Base-by-base conservation (phyloP, 2,113 vertebrate genomes). In the Xiphophorus maculatus region DNA sequence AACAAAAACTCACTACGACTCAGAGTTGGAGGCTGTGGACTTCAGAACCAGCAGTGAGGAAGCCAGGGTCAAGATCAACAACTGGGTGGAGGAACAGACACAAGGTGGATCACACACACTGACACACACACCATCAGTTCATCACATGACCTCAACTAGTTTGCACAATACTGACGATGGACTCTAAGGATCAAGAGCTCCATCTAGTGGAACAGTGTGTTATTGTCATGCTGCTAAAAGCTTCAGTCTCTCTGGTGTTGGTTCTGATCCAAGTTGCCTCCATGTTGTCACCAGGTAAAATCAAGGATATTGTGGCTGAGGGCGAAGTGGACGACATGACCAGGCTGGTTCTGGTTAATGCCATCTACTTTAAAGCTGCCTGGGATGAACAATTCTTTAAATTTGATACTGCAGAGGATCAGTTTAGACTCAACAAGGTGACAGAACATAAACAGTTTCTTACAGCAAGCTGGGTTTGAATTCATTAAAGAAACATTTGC, bases 361-460 rank as follows among this genome's bases (percentile, higher is more conserved):
- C 97, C 81, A 94, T 98, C 90, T 99, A 98, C 91, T 98, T 99
- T 88, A 98, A 97, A 88, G 96, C 95, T 0, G 92, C 76, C 51
- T 99, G 97, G 97, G 87, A 93, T 70, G 91, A 93, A 28, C 64
- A 10, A 1, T 66, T 35, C 9, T 8, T n/a, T 17, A 37, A 87
- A 94, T 80, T 97, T 98, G 73, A 29, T 12, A 98, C 97, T 6
- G n/a, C 0, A 0, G 90, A 96, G 12, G 30, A 63, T 17, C 75
- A 81, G 0, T 98, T 99, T 87, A 80, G 66, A 54, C 1, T 93
- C 15, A 93, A 79, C 86, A 92, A 92, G 92, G 94, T 94, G 29
- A 19, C 17, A 32, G 15, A 19, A 30, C 62, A 17, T 15, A 17
- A 44, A 44, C 42, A 44, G 42, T 15, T 44, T 44, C 0, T 15